Evolutionary conservation across 2,888 invertebrate genomes (phyloP).

Genomic region (Sisyra nigra): DNA sequence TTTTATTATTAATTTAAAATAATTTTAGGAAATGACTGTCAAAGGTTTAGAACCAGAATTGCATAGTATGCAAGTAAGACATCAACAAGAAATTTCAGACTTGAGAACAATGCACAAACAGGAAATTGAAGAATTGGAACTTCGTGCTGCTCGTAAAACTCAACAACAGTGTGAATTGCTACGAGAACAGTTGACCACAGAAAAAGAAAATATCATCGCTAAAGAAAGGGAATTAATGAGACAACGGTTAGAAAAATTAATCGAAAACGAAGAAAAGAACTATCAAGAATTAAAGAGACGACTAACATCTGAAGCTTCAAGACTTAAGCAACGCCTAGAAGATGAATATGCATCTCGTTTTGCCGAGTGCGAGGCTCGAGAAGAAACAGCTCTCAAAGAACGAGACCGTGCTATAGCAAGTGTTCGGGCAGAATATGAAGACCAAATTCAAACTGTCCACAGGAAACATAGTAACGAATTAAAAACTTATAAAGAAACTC

Average conservation of each 20-base stretch:
- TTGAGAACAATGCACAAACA: constrained; percentile 48
- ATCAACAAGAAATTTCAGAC: constrained; percentile 51
- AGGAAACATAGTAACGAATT: constrained; percentile 33
- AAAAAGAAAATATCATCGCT: constrained; percentile 41
- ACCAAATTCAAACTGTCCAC: constrained; percentile 29
- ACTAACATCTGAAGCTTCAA: constrained; percentile 29
- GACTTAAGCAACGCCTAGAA: constrained; percentile 28
- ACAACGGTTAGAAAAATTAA: constrained; percentile 37
- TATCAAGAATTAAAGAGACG: constrained; percentile 37
- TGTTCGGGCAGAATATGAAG: constrained; percentile 31
- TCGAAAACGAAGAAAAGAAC: constrained; percentile 34
- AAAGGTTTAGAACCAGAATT: constrained; percentile 78
- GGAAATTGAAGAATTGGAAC: constrained; percentile 45
- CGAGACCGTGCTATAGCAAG: constrained; percentile 31
- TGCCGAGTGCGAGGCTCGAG: constrained; percentile 30
- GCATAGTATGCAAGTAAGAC: constrained; percentile 53
- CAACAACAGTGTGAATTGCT: constrained; percentile 42
- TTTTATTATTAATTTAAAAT: constrained; percentile 5
- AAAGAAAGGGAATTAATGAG: constrained; percentile 42
- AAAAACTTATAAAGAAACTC: constrained; percentile 38
- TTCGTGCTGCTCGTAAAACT: constrained; percentile 39
- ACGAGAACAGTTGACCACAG: constrained; percentile 40
- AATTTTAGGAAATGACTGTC: constrained; percentile 55
- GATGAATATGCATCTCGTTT: constrained; percentile 24
- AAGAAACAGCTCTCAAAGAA: constrained; percentile 27